These are phyloP conservation scores for Phallusia fumigata DNA, from an alignment of 23 tunicate species.

Conservation along the genomic window DNA sequence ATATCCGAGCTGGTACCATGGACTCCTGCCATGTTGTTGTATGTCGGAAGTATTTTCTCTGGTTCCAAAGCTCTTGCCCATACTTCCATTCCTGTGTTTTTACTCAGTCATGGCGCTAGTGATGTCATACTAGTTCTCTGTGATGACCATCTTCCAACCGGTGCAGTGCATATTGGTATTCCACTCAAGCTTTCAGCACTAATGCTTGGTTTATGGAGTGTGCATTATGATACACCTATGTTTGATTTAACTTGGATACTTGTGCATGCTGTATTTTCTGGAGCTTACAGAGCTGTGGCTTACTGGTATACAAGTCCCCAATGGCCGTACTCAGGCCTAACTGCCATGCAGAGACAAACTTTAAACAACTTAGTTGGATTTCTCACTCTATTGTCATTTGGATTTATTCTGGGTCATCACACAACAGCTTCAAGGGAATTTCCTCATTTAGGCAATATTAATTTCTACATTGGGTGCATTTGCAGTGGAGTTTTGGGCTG, in stretches of 20 bases:
- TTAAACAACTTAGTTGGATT: constrained; percentile 62
- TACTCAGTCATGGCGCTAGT: constrained; percentile 68
- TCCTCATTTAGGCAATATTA: constrained; percentile 51
- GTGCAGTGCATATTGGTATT: constrained; percentile 52
- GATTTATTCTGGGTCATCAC: constrained; percentile 75
- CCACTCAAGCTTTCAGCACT: constrained; percentile 68
- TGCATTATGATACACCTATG: constrained; percentile 9
- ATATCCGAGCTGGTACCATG: constrained; percentile 62
- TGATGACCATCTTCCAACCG: constrained; percentile 62
- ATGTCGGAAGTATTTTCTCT: constrained; percentile 69
- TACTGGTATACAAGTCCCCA: constrained; percentile 85
- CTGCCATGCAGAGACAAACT: constrained; percentile 55
- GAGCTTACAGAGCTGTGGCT: constrained; percentile 65
- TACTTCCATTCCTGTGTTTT: constrained; percentile 71
- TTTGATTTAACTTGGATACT: constrained; percentile 56
- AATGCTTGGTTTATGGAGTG: constrained; percentile 55
- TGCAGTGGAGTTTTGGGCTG: constrained; percentile 79
- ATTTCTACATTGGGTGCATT: constrained; percentile 68
- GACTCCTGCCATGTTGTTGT: constrained; percentile 82
- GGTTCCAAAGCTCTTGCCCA: constrained; percentile 75
- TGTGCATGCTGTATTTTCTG: constrained; percentile 52
- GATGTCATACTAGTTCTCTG: constrained; percentile 71
- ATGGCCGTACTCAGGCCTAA: constrained; percentile 80
- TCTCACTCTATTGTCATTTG: constrained; percentile 38
- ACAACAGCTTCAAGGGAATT: constrained; percentile 42